These are phyloP conservation scores for Muricea muricata DNA, from an alignment of 92 coral and sea anemone genomes.

Conservation along the genomic window DNA sequence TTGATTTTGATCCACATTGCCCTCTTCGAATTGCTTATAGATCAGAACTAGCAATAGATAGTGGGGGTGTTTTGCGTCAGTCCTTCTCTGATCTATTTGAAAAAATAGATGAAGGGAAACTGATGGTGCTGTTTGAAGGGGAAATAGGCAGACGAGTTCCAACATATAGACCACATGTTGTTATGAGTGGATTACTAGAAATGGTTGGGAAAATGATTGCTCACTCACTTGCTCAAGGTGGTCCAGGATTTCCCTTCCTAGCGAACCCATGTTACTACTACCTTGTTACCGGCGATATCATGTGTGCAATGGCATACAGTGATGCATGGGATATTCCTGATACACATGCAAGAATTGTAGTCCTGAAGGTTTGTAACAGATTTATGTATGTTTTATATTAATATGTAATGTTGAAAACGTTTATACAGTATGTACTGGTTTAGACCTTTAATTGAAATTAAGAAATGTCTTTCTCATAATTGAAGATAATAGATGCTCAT, in stretches of 20 bases:
- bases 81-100: conserved; percentile 21
- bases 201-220: no score
- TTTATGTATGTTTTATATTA: no score
- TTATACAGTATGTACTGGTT: no score
- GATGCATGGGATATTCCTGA: conserved; percentile 69
- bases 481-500: conserved; percentile 50
- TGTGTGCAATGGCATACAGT: conserved; percentile 70
- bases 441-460: no score
- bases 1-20: conserved; percentile 31
- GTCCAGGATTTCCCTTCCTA: not conserved
- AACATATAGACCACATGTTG: conserved; percentile 56
- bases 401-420: no score
- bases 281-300: conserved; percentile 74
- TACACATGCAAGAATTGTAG: conserved; percentile 51
- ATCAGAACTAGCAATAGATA: conserved; percentile 10
- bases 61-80: conserved; percentile 35
- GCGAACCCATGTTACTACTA: conserved; percentile 39
- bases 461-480: no score
- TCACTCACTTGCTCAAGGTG: not conserved
- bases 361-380: conserved; percentile 49
- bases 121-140: conserved; percentile 60
- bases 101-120: not conserved
- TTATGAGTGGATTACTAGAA: conserved; percentile 65
- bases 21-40: conserved; percentile 16
- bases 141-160: conserved; percentile 49